Base-by-base conservation (phyloP, 2,113 vertebrate species). In the Campylomormyrus tamandua region DNA sequence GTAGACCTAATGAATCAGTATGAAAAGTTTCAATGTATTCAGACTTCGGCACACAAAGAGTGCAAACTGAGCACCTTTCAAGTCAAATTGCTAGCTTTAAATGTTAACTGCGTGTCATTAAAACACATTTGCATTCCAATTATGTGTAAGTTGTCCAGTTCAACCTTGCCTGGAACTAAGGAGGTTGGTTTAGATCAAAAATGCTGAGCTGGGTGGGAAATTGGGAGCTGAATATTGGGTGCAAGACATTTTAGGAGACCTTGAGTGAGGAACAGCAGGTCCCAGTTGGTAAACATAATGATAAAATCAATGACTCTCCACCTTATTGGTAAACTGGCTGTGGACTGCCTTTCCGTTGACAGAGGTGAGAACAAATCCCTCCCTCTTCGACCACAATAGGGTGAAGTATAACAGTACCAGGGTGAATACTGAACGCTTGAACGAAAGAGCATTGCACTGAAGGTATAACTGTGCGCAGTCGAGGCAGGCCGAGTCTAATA, bases 391-490 rank as follows among this genome's bases (percentile, higher is more conserved):
- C 11, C 48, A 39, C 31, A 35, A 53, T 8, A n/a, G 48, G 85
- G 50, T 39, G n/a, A n/a, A 56, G 85, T 27, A 1, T 39, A 31
- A 50, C 17, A 50, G 49, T 87, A 35, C 49, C 83, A 31, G n/a
- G 48, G n/a, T 17, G 49, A 39, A 53, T 35, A 50, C 50, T 35
- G 50, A 53, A 87, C n/a, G 85, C 27, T 53, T 87, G 13, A 39
- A 48, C 17, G 13, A 27, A 48, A 87, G 85, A 50, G 31, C 13
- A 31, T 53, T 53, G 27, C 27, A 35, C 15, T 87, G 85, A 87
- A 87, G 50, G 49, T 53, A 87, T 87, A 87, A 31, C 49, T 53
- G 53, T 50, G 85, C 53, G 50, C 85, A 53, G 85, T 87, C 50
- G 48, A 27, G 31, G 85, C 50, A 56, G 50, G 15, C 85, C 5